phyloP scores from a whole-genome alignment of 2,797 vertebrate genomes.

The Malacoraja senta region DNA sequence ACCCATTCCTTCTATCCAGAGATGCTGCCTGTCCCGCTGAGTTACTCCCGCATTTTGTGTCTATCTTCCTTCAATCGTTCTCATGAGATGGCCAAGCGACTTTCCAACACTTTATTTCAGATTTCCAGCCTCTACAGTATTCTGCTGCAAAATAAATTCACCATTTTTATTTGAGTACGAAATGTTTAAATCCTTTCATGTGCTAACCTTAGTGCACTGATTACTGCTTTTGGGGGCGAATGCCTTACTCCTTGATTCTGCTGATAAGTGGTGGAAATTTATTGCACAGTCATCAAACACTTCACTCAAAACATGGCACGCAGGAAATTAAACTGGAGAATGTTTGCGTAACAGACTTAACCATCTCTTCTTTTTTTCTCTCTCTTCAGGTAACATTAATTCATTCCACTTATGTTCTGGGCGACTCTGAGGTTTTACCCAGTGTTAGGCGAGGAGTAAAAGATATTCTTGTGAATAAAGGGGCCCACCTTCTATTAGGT shows the following conservation, averaged over 20 bases:
- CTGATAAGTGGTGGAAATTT: background rate
- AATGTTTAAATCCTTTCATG: background rate
- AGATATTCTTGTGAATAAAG: slow-evolving; percentile 73
- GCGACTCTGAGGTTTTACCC: slow-evolving; percentile 65
- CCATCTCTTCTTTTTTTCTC: background rate
- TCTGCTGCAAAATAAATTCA: background rate
- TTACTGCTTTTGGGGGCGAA: background rate
- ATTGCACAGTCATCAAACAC: background rate
- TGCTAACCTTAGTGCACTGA: background rate
- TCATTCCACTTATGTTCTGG: slow-evolving; percentile 64
- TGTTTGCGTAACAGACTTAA: too few relatives aligned
- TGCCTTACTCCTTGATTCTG: background rate
- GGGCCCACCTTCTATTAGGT: slow-evolving; percentile 75
- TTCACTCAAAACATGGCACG: too few relatives aligned
- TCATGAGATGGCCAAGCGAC: too few relatives aligned
- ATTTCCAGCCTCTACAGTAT: too few relatives aligned
- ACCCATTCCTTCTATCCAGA: too few relatives aligned
- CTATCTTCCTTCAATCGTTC: too few relatives aligned
- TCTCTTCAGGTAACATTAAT: slow-evolving; percentile 72
- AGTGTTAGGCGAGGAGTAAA: slow-evolving; percentile 69
- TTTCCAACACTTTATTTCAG: too few relatives aligned
- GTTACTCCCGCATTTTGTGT: too few relatives aligned
- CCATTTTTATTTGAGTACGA: background rate
- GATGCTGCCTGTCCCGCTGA: too few relatives aligned
- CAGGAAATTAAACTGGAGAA: background rate